Conservation (phyloP, 2,797 vertebrate genomes). For the Gadopsis bispinosus region DNA sequence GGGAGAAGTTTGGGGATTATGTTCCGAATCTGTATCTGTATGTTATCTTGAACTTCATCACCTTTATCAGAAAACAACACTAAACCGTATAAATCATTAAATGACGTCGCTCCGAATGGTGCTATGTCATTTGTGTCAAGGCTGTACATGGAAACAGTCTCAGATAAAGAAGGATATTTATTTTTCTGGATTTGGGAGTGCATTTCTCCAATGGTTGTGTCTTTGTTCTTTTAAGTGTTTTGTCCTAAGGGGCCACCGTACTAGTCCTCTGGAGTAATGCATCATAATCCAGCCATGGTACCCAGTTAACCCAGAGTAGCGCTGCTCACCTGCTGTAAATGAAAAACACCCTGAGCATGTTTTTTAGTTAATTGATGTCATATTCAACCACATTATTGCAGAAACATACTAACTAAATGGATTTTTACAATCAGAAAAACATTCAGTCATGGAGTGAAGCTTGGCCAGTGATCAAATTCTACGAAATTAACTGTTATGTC, state of each 20-base stretch:
- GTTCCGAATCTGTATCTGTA: neutral
- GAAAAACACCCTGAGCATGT: neutral
- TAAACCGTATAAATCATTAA: neutral
- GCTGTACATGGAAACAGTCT: neutral
- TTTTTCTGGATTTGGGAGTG: neutral
- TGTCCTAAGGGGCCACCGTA: neutral
- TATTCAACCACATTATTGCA: constrained; percentile 4
- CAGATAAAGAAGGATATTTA: neutral
- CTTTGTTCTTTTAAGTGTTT: constrained; percentile 5
- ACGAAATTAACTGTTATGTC: neutral
- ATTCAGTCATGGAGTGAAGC: neutral
- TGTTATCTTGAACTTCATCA: neutral
- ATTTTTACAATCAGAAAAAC: neutral
- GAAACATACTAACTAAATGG: neutral
- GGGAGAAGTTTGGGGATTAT: constrained; percentile 1
- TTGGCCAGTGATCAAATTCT: neutral
- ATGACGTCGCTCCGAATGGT: neutral
- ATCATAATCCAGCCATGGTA: constrained; percentile 10
- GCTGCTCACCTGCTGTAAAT: neutral
- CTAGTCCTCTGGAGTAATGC: neutral
- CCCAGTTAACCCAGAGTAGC: neutral
- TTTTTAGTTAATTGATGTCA: neutral
- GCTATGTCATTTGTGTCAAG: neutral
- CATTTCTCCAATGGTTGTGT: neutral
- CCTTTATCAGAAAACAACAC: constrained; percentile 8